Percentiles rank a stretch among this genome's conserved stretches.
These are phyloP conservation scores for Acrobasis repandana DNA, from an alignment of 2,888 invertebrate genomes.

Conservation along the genomic window DNA sequence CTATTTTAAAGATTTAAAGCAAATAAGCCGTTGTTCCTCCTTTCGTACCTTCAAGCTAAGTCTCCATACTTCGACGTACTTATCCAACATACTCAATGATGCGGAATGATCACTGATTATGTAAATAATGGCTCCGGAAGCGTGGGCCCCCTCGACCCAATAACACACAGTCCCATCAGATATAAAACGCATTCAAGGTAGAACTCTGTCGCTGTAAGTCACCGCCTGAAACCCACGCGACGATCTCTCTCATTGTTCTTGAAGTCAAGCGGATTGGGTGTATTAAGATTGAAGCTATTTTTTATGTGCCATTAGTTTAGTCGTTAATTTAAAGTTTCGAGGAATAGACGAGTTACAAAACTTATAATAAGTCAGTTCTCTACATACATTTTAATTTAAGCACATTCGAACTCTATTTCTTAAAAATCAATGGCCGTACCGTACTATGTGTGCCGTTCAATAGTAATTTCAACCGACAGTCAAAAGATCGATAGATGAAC, in stretches of 20 bases:
- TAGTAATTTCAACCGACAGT: too few species aligned
- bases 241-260: conserved; percentile 66
- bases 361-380: too few species aligned
- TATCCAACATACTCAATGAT: conserved; percentile 50
- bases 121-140: conserved; percentile 62
- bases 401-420: too few species aligned
- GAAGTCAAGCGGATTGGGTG: conserved; percentile 32
- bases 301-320: conserved; percentile 14
- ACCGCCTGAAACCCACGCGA: conserved; percentile 57
- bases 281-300: conserved; percentile 17
- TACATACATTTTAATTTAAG: too few species aligned
- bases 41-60: neutral
- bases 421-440: too few species aligned
- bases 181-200: conserved; percentile 40
- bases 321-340: neutral
- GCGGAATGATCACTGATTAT: conserved; percentile 67
- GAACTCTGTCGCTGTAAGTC: conserved; percentile 43
- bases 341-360: neutral
- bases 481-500: too few species aligned
- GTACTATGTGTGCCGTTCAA: too few species aligned
- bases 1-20: neutral
- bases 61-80: conserved; percentile 16
- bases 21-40: neutral
- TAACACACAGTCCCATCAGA: conserved; percentile 44
- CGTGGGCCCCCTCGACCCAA: conserved; percentile 59